Conservation (phyloP, 2,113 vertebrate species). For the Oreamnos americanus region DNA sequence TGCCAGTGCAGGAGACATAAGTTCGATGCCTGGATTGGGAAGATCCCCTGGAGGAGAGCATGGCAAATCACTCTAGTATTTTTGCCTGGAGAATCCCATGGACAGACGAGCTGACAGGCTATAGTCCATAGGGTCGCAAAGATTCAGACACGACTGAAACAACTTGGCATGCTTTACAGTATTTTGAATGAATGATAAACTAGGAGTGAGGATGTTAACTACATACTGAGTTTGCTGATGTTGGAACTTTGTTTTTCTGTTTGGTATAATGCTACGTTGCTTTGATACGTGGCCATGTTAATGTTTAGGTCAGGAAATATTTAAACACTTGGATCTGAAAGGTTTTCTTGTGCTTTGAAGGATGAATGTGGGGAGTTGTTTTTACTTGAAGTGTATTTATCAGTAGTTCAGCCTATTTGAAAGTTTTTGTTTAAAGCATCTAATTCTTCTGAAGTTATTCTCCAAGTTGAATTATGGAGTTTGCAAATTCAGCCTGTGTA, state of each 20-base stretch:
- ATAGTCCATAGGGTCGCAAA: neutral
- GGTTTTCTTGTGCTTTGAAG: neutral
- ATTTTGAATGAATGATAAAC: neutral
- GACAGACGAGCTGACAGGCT: neutral
- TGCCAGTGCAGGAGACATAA: neutral
- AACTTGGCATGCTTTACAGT: neutral
- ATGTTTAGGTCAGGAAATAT: neutral
- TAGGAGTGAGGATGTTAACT: neutral
- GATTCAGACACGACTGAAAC: neutral
- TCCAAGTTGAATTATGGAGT: conserved; percentile 12
- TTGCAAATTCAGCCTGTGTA: conserved; percentile 6
- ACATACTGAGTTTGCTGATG: neutral
- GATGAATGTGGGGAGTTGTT: neutral
- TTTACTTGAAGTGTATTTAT: conserved; percentile 21
- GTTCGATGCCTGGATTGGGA: neutral
- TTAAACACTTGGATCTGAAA: neutral
- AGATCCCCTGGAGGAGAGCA: neutral
- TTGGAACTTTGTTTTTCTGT: neutral
- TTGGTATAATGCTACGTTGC: neutral
- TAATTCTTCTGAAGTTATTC: conserved; percentile 22
- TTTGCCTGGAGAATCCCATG: neutral
- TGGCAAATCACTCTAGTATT: neutral
- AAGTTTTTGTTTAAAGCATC: neutral
- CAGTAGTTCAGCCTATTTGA: neutral
- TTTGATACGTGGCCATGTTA: neutral